Evolutionary conservation across 2,797 vertebrate genomes (phyloP).

Genomic region (Cryptoblepharus egeriae): DNA sequence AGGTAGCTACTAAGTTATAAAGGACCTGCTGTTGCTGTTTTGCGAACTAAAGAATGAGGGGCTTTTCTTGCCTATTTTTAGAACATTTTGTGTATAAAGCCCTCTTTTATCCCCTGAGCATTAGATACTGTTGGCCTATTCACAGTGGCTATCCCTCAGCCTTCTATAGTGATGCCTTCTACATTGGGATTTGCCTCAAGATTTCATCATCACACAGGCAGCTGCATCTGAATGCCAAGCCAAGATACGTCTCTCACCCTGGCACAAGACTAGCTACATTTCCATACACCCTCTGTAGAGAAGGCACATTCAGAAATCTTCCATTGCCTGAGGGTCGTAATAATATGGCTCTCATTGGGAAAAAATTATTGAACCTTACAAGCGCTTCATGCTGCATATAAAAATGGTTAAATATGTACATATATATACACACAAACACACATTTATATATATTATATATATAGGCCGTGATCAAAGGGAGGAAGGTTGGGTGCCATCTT

Average conservation of each 20-base stretch:
- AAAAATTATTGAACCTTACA: slow-evolving; percentile 6
- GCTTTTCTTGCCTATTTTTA: background rate
- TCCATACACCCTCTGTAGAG: slow-evolving; percentile 10
- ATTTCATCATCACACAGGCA: background rate
- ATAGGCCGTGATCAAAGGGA: background rate
- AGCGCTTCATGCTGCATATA: slow-evolving; percentile 42
- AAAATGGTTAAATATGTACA: slow-evolving; percentile 45
- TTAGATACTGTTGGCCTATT: background rate
- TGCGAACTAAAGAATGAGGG: background rate
- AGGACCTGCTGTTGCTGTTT: background rate
- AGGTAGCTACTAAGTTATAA: background rate
- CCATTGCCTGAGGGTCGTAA: background rate
- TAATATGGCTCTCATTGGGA: slow-evolving; percentile 27
- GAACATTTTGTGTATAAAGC: slow-evolving; percentile 16
- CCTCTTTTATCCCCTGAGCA: slow-evolving; percentile 17
- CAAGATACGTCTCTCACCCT: background rate
- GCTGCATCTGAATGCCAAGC: background rate
- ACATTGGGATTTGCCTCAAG: background rate
- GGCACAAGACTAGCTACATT: background rate
- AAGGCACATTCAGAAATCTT: slow-evolving; percentile 9
- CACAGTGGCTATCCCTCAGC: background rate
- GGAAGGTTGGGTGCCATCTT: background rate
- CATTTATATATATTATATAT: background rate
- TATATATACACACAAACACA: slow-evolving; percentile 32
- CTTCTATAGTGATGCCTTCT: too few relatives aligned